These are phyloP conservation scores for Tiliacea aurago DNA, from an alignment of 2,888 invertebrate species.

Conservation along the genomic window DNA sequence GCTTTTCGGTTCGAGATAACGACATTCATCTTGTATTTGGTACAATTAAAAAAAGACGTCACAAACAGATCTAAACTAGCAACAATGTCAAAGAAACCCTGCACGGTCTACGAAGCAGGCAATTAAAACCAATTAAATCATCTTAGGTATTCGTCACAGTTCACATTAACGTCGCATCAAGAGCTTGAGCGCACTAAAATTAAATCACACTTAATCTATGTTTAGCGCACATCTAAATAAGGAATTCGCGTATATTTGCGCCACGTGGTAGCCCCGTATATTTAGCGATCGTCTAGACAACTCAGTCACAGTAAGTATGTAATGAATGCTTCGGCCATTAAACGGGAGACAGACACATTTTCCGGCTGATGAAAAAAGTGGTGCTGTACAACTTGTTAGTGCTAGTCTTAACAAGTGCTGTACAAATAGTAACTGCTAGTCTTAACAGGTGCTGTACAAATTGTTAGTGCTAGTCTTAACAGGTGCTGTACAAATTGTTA, in stretches of 20 bases:
- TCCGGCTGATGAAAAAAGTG: conserved; percentile 16
- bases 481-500: too few relatives aligned
- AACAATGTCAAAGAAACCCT: background rate
- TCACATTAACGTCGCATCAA: conserved; percentile 58
- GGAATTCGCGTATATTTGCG: conserved; percentile 62
- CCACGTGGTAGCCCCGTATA: conserved; percentile 56
- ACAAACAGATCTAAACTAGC: background rate
- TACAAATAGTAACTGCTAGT: too few relatives aligned
- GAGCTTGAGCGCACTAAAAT: conserved; percentile 58
- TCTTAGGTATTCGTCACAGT: conserved; percentile 40
- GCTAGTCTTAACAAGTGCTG: too few relatives aligned
- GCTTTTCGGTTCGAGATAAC: background rate
- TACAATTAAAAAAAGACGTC: background rate
- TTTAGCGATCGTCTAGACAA: conserved; percentile 68
- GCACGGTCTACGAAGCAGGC: background rate
- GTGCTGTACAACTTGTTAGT: too few relatives aligned
- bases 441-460: too few relatives aligned
- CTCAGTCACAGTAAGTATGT: conserved; percentile 64
- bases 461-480: background rate
- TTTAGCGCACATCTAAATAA: conserved; percentile 70
- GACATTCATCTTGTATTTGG: background rate
- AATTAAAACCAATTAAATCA: conserved; percentile 44
- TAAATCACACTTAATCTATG: conserved; percentile 68
- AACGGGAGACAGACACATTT: conserved; percentile 3
- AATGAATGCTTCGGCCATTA: conserved; percentile 54